phyloP scores from a whole-genome alignment of 2,888 invertebrate genomes.

The Macropis europaea region DNA sequence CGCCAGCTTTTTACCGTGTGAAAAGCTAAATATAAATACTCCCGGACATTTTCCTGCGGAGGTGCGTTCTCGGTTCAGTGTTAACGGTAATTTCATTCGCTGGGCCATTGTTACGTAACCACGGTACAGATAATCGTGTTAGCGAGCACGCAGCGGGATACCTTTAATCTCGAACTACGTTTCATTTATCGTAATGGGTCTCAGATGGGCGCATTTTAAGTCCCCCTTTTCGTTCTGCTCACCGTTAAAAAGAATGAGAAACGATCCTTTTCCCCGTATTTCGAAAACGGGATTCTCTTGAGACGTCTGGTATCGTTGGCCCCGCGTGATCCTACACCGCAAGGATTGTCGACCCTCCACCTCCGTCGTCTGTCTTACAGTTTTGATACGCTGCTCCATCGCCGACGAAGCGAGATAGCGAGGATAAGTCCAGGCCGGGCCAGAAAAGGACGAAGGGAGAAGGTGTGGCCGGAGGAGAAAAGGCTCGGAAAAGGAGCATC shows the following conservation, averaged over 20 bases:
- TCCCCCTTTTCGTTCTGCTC: not conserved
- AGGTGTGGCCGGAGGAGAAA: constrained; percentile 13
- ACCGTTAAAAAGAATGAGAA: constrained; percentile 33
- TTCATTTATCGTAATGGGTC: not conserved
- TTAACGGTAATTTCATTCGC: not conserved
- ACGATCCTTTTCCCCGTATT: constrained; percentile 35
- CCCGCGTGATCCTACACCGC: constrained; percentile 44
- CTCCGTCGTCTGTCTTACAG: constrained; percentile 49
- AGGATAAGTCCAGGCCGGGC: not conserved
- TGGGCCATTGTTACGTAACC: too few species aligned
- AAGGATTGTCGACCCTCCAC: constrained; percentile 42
- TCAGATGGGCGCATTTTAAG: not conserved
- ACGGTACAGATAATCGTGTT: too few species aligned
- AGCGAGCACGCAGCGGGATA: not conserved
- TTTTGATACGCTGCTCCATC: constrained; percentile 66
- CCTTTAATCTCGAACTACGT: not conserved
- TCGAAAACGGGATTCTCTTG: constrained; percentile 42
- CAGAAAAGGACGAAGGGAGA: not conserved
- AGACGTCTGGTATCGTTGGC: constrained; percentile 41
- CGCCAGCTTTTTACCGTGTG: not conserved
- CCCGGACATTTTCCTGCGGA: not conserved
- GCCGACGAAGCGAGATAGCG: constrained; percentile 32
- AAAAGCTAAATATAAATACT: not conserved
- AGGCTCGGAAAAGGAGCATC: constrained; percentile 43
- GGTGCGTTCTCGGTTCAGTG: not conserved